Base-by-base conservation (phyloP, 2,888 invertebrate genomes). In the Dromius quadrimaculatus region DNA sequence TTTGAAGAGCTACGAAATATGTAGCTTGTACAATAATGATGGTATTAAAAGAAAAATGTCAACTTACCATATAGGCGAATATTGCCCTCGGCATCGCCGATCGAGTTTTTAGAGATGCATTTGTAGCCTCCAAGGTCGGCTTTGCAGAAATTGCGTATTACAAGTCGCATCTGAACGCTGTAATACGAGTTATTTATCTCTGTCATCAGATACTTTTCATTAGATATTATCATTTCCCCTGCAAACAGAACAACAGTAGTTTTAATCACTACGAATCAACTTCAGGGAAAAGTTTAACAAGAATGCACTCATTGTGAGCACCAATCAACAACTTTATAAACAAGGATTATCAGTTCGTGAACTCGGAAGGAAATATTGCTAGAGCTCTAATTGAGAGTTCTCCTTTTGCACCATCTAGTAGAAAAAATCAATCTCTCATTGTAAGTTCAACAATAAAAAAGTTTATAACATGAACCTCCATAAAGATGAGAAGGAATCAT, bases 171-270 rank as follows among this genome's bases (percentile, higher is more conserved):
- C 81, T 92, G 92, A 5, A 93, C 90, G 79, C 93, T 91, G 85
- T 94, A 94, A 81, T 92, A 91, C 0, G 92, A 92, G 76, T 88
- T 88, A 82, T 89, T 90, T 79, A 88, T 89, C 82, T 94, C 94
- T 45, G 89, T 89, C 89, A 94, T 93, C 73, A 87, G 84, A 83
- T 94, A 94, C 81, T 94, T 93, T 80, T 91, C 91, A 79, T 93
- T 94, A 61, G 90, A 87, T 81, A 95, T 94, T 82, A 95, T 93
- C 94, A 95, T 95, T 83, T 94, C 94, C 78, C 93, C 95, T 94
- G 85, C 9, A 83, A 64, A 41, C 38, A 36, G 22, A 47, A 41
- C 19, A 34, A 38, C 59, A 59, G 20, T 59, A 36, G 34, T 59
- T 17, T 54, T 54, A 54, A 54, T 54, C 50, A 54, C 28, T 6